Percentiles rank a stretch among this genome's conserved stretches.
phyloP scores from a whole-genome alignment of 2,113 vertebrate species.

The Hippolais icterina region DNA sequence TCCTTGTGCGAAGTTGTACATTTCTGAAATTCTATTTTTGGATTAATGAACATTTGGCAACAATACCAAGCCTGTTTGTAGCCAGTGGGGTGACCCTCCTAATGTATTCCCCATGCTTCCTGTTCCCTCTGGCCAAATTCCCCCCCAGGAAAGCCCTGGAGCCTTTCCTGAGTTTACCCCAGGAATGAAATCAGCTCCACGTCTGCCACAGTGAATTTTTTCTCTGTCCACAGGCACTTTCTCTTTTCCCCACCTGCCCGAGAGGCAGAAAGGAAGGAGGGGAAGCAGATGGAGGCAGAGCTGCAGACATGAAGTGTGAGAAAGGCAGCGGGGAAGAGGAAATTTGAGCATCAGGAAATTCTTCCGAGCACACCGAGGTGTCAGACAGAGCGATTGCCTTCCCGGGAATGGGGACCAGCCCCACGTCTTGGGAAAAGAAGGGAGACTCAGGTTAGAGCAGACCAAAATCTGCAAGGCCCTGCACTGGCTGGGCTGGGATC shows the following conservation, averaged over 20 bases:
- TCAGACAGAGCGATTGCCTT: neutral
- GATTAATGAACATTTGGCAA: conserved; percentile 27
- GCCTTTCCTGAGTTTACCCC: neutral
- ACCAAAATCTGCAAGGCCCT: neutral
- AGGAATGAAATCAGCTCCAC: neutral
- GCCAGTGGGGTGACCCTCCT: conserved; percentile 14
- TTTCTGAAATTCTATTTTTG: conserved; percentile 56
- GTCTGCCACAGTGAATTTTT: neutral
- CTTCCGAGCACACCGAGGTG: neutral
- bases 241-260: neutral
- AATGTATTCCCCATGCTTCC: conserved; percentile 13
- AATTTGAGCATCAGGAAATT: conserved; percentile 7
- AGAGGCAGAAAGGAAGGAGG: neutral
- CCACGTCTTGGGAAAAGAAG: neutral
- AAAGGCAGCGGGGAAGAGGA: neutral
- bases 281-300: conserved; percentile 14
- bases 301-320: neutral
- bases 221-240: neutral
- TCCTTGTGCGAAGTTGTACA: conserved; percentile 20
- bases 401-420: neutral
- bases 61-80: conserved; percentile 8
- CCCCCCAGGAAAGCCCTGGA: neutral
- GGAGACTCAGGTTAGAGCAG: neutral
- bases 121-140: neutral
- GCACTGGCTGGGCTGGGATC: neutral